A percentile compares a stretch with the other conserved stretches of the same genome.
Conservation (phyloP, 2,113 vertebrate genomes). For the Picathartes gymnocephalus region DNA sequence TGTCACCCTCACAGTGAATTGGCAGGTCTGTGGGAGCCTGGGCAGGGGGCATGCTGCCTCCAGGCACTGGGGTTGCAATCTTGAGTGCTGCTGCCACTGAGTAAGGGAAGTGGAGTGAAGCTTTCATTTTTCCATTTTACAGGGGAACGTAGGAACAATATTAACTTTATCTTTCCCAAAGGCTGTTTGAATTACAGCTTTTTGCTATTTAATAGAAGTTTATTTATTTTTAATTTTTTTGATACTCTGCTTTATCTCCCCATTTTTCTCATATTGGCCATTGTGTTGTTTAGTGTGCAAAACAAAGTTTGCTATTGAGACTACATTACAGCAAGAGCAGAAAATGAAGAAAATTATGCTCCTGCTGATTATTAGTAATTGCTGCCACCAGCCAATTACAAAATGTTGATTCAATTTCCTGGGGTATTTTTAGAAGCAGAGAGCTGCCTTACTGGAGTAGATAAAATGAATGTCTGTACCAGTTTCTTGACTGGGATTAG, state of each 20-base stretch:
- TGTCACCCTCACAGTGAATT: accelerated
- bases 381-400: conserved; percentile 14
- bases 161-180: not conserved
- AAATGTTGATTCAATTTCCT: conserved; percentile 38
- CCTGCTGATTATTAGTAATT: conserved; percentile 40
- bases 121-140: not conserved
- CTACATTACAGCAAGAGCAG: not conserved
- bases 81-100: not conserved
- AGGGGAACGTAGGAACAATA: not conserved
- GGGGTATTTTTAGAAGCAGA: conserved; percentile 15
- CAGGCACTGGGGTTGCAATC: not conserved
- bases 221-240: not conserved
- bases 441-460: not conserved
- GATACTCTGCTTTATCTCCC: not conserved
- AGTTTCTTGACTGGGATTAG: not conserved
- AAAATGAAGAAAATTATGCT: conserved; percentile 27
- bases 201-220: not conserved
- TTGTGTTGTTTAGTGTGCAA: not conserved
- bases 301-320: not conserved
- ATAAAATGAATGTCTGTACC: not conserved
- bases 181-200: not conserved
- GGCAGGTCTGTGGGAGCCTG: not conserved
- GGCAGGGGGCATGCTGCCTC: not conserved
- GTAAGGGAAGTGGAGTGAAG: not conserved
- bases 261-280: not conserved